Evolutionary conservation across 2,113 vertebrate species (phyloP), one percentile per base, ranked within the genome.

Genomic region (Trichomycterus rosablanca): DNA sequence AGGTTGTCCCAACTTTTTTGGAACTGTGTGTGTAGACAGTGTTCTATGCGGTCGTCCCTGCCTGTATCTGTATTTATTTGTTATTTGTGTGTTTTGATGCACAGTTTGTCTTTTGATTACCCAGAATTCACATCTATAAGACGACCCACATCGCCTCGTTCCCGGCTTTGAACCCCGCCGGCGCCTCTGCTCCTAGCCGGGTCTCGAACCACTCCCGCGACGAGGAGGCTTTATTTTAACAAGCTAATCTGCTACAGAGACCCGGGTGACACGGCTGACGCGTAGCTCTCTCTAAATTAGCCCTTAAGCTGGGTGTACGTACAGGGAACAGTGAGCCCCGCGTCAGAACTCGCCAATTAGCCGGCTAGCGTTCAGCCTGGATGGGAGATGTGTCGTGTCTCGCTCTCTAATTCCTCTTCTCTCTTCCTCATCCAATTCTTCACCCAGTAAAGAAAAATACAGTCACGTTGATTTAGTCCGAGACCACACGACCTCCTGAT

Each of bases 141-240:
- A n/a, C n/a, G n/a, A n/a, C n/a, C n/a, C n/a, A n/a, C n/a, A n/a
- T n/a, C n/a, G n/a, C 64, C 73, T 63, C 82, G 78, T 81, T 79
- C 80, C 57, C 73, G 51, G 79, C 82, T 84, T 83, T 85, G 78
- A 88, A 81, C 78, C 59, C 43, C 70, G 26, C 75, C 82, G 80
- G 78, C 81, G 74, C 54, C 61, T n/a, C n/a, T 66, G 74, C 70
- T 55, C 65, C 66, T 30, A 74, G 71, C 61, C 61, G 70, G 35
- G 60, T 68, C 74, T 75, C 66, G 68, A 59, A 35, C 37, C 70
- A 73, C 70, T 76, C 74, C 68, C 66, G 76, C 66, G 70, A 78
- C 71, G 76, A 74, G 59, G 56, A 73, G 62, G 51, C 72, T 40
- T 76, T 80, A 75, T 85, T 85, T 82, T 78, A 85, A 83, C 76